Evolutionary conservation across 37 sponge, comb jelly and placozoan genomes (phyloP), one percentile per base, ranked within the genome.

Genomic region (Geodia barretti): DNA sequence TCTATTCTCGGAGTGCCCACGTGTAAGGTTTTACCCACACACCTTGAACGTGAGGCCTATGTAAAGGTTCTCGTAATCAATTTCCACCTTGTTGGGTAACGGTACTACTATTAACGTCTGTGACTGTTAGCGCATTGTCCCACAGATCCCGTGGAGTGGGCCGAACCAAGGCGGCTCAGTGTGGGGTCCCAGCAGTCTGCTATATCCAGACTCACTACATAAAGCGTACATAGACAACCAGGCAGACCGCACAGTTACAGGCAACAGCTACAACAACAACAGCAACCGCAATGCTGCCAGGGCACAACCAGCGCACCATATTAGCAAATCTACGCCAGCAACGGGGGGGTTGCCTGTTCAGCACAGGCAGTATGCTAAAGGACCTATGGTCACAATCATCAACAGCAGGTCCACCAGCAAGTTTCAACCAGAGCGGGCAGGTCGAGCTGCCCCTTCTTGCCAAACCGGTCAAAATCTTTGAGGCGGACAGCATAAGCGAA

Each of bases 111-210:
- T n/a, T n/a, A n/a, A n/a, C 14, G 54, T 17, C 7, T 47, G 54
- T 47, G 54, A 14, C 54, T 47, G n/a, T n/a, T n/a, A n/a, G 7
- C 14, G 54, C 14, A 14, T 47, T 7, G 7, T 47, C n/a, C 7
- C 54, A 17, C 14, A 86, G 86, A 79, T 38, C 74, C 86, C 0
- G 60, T 72, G 5, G 89, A 77, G 29, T 88, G 89, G 89, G 84
- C 84, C n/a, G n/a, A 17, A 68, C 74, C 1, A 89, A 89, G 64
- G 89, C 89, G 29, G 80, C 69, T 24, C 84, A 89, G 39, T 89
- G n/a, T n/a, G n/a, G n/a, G 89, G 89, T 84, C 89, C 59, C 79
- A 89, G 64, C 89, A 89, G 64, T n/a, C n/a, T 73, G 58, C 59
- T 60, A 67, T 33, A 31, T 54, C 26, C 69, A 76, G 40, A 77